Evolutionary conservation across 2,888 invertebrate species (phyloP).

Genomic region (Pammene fasciana): DNA sequence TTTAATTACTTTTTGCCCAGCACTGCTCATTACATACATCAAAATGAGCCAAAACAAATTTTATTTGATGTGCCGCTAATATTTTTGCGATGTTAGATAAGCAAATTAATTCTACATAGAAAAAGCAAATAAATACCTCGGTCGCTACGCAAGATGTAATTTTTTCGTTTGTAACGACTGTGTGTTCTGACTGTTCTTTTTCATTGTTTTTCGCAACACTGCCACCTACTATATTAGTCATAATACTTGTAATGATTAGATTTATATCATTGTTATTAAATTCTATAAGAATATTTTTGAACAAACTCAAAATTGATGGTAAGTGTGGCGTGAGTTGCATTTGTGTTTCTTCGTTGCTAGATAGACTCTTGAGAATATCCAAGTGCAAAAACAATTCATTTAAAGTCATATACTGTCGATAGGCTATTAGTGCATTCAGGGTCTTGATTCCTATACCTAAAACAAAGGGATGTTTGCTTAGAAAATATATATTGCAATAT

Average conservation of each 20-base stretch:
- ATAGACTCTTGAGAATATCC: slow-evolving; percentile 61
- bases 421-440: slow-evolving; percentile 57
- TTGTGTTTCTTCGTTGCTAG: slow-evolving; percentile 56
- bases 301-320: slow-evolving; percentile 58
- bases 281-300: slow-evolving; percentile 63
- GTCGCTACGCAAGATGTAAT: slow-evolving; percentile 49
- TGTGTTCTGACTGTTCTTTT: background rate
- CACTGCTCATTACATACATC: too few relatives aligned
- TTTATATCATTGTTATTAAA: slow-evolving; percentile 72
- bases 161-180: background rate
- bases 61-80: too few relatives aligned
- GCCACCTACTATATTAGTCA: slow-evolving; percentile 64
- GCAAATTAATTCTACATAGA: too few relatives aligned
- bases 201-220: slow-evolving; percentile 49
- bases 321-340: slow-evolving; percentile 56
- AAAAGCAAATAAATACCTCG: slow-evolving; percentile 57
- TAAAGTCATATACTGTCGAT: slow-evolving; percentile 65
- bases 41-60: too few relatives aligned
- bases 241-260: slow-evolving; percentile 63
- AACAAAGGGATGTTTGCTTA: slow-evolving; percentile 48
- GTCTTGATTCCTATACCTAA: slow-evolving; percentile 64
- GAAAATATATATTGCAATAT: slow-evolving; percentile 40
- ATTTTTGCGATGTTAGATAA: too few relatives aligned
- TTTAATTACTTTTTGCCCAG: too few relatives aligned
- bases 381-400: slow-evolving; percentile 66